Evolutionary conservation across 1,140 invertebrate genomes (phyloP), one percentile per base, ranked within the genome.

Genomic region (Chironomus tepperi): DNA sequence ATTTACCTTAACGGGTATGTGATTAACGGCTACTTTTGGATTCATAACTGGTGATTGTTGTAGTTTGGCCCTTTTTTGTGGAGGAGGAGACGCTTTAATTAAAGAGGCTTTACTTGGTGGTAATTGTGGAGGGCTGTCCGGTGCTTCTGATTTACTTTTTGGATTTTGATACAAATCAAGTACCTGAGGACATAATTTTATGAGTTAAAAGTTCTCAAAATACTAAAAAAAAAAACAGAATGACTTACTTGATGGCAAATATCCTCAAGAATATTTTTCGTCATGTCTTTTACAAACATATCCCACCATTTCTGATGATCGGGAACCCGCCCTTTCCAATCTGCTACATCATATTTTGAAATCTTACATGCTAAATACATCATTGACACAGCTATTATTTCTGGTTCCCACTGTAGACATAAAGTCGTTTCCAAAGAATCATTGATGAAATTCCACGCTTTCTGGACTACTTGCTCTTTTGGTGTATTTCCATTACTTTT

Each of bases 401-500:
- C 98, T 10, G 98, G 97, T 82, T 99, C 98, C 97, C 97, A 99
- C 84, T 99, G 96, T 3, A 99, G 85, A 77, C 94, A 96, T 18
- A 99, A 85, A 6, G 96, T 98, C 12, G 98, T 99, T 80, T 95
- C 98, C 73, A 98, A 86, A 83, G 93, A 96, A 81, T 99, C 98
- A 85, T 99, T 99, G 0, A 99, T 96, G 84, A 99, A 99, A 21
- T 96, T 99, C 98, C 98, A 99, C 1, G 97, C 96, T 95, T 98
- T 98, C 84, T 99, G 97, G 7, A 99, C 95, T 21, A 87, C 87
- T 83, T 97, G 96, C 78, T 98, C 95, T 8, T 19, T 70, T 16
- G 65, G 16, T 18, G 18, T 18, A 70, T 70, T 21, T 70, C 65
- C 65, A 70, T 18, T 70, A 73, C 95, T 93, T 88, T 96, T 97